Evolutionary conservation across 2,113 vertebrate genomes (phyloP).

Genomic region (Xenopus laevis): DNA sequence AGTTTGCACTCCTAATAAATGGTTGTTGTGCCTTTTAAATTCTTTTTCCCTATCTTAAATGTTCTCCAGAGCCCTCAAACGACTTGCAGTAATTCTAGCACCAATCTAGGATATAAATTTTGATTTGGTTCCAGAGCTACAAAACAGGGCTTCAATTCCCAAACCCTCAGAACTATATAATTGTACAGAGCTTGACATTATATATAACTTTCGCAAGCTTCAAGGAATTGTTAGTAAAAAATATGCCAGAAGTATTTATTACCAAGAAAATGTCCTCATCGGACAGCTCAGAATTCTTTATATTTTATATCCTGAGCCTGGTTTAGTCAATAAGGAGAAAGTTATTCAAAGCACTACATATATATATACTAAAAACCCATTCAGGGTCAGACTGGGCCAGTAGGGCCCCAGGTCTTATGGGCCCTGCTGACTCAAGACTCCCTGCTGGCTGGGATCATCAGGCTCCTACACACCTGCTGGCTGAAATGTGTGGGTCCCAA

Average conservation of each 20-base stretch:
- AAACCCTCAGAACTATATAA: constrained; percentile 36
- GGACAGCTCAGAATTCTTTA: constrained; percentile 27
- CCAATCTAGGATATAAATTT: constrained; percentile 41
- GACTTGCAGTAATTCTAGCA: constrained; percentile 30
- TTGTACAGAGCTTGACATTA: constrained; percentile 10
- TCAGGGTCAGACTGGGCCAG: no score
- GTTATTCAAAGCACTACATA: constrained; percentile 4
- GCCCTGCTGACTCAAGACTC: no score
- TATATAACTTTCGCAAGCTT: no score
- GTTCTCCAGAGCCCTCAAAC: constrained; percentile 37
- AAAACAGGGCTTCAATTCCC: constrained; percentile 31
- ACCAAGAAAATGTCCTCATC: constrained; percentile 19
- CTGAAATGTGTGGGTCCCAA: no score
- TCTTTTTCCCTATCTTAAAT: constrained; percentile 34
- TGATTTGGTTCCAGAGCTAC: constrained; percentile 37
- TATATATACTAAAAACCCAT: no score
- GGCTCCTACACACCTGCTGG: no score
- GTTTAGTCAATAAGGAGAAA: constrained; percentile 10
- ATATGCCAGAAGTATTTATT: constrained; percentile 38
- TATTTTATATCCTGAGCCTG: background rate
- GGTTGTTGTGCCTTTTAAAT: constrained; percentile 40
- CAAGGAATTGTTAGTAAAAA: background rate
- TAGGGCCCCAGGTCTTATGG: no score
- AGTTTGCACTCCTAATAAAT: constrained; percentile 41
- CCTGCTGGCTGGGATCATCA: no score